These are phyloP conservation scores for Phaenicophaeus curvirostris DNA, from an alignment of 2,797 vertebrate species.

Conservation along the genomic window DNA sequence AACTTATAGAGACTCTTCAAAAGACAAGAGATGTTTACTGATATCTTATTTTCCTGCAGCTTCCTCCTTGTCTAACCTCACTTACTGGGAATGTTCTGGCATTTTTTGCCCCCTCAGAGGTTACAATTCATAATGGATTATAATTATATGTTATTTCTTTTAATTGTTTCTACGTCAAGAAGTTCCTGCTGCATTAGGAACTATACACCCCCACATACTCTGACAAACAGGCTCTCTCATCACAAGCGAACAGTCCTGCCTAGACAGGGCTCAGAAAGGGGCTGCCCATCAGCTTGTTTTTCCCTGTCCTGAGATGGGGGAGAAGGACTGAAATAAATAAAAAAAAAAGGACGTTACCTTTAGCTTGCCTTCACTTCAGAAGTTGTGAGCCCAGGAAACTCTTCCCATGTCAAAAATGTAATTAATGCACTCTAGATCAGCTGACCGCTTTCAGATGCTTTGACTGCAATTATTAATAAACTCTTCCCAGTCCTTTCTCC, in stretches of 20 bases:
- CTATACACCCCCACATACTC: background rate
- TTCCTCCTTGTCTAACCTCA: background rate
- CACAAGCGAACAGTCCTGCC: background rate
- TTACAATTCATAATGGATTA: background rate
- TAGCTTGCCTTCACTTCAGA: background rate
- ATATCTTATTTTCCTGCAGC: background rate
- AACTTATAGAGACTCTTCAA: background rate
- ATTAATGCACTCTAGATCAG: background rate
- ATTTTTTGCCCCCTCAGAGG: background rate
- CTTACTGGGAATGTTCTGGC: background rate
- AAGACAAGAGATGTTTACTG: background rate
- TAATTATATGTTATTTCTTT: background rate
- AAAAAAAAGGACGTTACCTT: background rate
- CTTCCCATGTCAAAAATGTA: background rate
- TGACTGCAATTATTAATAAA: background rate
- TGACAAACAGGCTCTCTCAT: background rate
- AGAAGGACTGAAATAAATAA: background rate
- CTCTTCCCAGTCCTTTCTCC: background rate
- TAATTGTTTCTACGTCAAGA: background rate
- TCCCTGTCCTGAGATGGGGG: background rate
- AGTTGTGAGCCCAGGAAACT: background rate
- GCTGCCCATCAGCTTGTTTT: background rate
- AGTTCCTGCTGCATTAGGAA: background rate
- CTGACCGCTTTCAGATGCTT: background rate
- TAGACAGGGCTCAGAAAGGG: background rate